phyloP scores from a whole-genome alignment of 2,888 invertebrate genomes.

The Sinopyrophorus schimmeli region DNA sequence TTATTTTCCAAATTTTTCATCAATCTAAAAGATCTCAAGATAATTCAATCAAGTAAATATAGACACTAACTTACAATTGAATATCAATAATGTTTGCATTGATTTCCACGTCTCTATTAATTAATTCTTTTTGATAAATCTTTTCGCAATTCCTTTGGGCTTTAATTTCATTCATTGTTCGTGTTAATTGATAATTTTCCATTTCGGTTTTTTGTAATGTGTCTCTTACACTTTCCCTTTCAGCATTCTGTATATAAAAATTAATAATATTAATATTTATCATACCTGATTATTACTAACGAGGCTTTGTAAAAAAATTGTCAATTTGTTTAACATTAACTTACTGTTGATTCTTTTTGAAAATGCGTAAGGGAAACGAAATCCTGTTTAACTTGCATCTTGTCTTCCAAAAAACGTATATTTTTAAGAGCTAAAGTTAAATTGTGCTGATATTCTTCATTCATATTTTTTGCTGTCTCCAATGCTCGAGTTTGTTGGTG shows the following conservation, averaged over 20 bases:
- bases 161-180: slow-evolving; percentile 41
- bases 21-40: slow-evolving; percentile 29
- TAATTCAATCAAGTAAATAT: no score
- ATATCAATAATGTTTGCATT: slow-evolving; percentile 36
- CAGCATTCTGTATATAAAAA: slow-evolving; percentile 35
- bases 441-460: slow-evolving; percentile 25
- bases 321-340: no score
- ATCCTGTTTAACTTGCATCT: slow-evolving; percentile 24
- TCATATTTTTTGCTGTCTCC: slow-evolving; percentile 21
- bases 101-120: slow-evolving; percentile 36
- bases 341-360: slow-evolving; percentile 28
- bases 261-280: slow-evolving; percentile 2
- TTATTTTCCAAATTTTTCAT: slow-evolving; percentile 32
- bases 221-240: slow-evolving; percentile 40
- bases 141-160: slow-evolving; percentile 39
- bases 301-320: no score
- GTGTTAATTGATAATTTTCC: slow-evolving; percentile 39
- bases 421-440: slow-evolving; percentile 26
- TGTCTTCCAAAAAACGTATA: slow-evolving; percentile 23
- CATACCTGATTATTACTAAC: no score
- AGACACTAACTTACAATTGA: no score
- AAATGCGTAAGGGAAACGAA: slow-evolving; percentile 18
- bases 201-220: slow-evolving; percentile 35
- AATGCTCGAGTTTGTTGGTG: slow-evolving; percentile 26
- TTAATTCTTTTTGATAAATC: slow-evolving; percentile 38